Evolutionary conservation across 2,888 invertebrate species (phyloP).

Genomic region (Lasius platythorax): DNA sequence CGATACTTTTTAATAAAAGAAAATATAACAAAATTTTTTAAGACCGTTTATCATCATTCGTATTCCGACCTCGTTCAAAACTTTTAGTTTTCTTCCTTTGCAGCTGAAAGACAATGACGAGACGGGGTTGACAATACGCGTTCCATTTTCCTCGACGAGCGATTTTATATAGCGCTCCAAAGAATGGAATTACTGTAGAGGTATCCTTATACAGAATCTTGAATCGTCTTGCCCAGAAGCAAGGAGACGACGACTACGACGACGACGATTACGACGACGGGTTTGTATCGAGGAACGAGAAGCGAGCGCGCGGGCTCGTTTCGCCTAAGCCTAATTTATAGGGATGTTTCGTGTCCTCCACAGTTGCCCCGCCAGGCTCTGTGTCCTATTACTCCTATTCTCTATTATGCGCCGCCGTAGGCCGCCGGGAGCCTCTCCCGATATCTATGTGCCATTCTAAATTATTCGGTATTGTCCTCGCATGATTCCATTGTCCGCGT

Average conservation of each 20-base stretch:
- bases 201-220: not conserved
- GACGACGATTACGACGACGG: not conserved
- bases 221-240: not conserved
- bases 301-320: slow-evolving; percentile 49
- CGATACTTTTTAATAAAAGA: not conserved
- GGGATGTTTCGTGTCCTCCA: slow-evolving; percentile 85
- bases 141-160: not conserved
- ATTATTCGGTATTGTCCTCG: slow-evolving; percentile 85
- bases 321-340: slow-evolving; percentile 82
- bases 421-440: slow-evolving; percentile 79
- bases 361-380: slow-evolving; percentile 82
- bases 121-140: not conserved
- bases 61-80: not conserved
- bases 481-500: slow-evolving; percentile 85
- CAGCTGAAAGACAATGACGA: not conserved
- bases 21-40: not conserved
- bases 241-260: not conserved
- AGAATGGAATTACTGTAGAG: not conserved
- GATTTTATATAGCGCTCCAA: not conserved
- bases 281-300: slow-evolving; percentile 43
- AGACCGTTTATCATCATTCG: too few species aligned
- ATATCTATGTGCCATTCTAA: slow-evolving; percentile 85
- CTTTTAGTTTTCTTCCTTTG: not conserved
- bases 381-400: slow-evolving; percentile 85
- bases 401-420: slow-evolving; percentile 82